Evolutionary conservation across 2,797 vertebrate species (phyloP).

Genomic region (Threskiornis aethiopicus): DNA sequence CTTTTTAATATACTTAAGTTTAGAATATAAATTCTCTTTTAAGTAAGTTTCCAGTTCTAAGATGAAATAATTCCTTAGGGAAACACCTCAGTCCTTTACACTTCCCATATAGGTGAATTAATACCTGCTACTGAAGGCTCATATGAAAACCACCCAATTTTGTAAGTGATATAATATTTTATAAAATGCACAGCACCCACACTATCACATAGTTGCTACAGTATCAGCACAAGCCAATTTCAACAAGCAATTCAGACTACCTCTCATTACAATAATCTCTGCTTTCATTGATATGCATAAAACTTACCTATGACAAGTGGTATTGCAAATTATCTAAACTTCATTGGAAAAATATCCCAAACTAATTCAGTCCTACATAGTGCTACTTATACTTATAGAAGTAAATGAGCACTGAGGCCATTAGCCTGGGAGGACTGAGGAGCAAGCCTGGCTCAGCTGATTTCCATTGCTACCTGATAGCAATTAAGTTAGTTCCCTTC

Average conservation of each 20-base stretch:
- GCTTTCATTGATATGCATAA: not conserved
- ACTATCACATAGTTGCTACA: not conserved
- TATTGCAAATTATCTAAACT: fast-evolving
- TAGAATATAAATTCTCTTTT: not conserved
- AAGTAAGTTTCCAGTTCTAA: not conserved
- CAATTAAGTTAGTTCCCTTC: not conserved
- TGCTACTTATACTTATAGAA: not conserved
- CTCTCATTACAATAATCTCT: not conserved
- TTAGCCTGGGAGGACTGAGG: not conserved
- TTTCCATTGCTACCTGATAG: not conserved
- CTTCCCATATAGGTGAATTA: not conserved
- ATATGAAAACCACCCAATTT: not conserved
- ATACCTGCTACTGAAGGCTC: not conserved
- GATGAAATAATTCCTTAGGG: not conserved
- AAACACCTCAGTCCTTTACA: not conserved
- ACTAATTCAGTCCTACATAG: fast-evolving
- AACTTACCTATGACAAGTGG: not conserved
- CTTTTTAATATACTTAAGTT: not conserved
- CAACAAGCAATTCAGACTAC: not conserved
- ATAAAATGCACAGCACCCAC: not conserved
- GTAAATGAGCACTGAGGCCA: not conserved
- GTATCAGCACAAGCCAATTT: not conserved
- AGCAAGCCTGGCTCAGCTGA: not conserved
- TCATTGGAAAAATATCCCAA: fast-evolving
- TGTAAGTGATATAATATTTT: not conserved